Conservation (phyloP, 1,140 invertebrate species). For the Anthonomus grandis region DNA sequence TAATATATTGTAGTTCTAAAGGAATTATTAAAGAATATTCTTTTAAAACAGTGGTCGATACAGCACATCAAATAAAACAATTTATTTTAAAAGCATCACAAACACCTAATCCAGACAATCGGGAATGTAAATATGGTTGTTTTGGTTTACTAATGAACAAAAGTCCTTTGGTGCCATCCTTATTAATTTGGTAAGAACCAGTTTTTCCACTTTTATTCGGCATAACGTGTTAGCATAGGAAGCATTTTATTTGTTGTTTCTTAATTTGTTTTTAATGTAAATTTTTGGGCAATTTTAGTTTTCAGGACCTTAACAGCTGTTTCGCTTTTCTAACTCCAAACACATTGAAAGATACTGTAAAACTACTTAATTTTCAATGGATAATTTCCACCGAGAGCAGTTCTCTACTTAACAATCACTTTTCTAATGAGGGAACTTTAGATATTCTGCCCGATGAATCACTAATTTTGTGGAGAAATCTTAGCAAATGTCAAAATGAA, state of each 20-base stretch:
- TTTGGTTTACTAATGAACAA: conserved; percentile 31
- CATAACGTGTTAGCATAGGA: neutral
- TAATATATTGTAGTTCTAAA: too few relatives aligned
- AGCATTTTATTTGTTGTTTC: neutral
- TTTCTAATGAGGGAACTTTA: conserved; percentile 4
- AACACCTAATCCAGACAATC: too few relatives aligned
- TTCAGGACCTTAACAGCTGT: conserved; percentile 19
- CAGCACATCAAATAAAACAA: too few relatives aligned
- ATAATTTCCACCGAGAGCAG: conserved; percentile 9
- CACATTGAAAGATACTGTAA: conserved; percentile 2
- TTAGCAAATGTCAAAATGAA: conserved; percentile 1
- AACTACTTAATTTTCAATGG: conserved; percentile 12
- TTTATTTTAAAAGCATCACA: too few relatives aligned
- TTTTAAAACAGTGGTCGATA: too few relatives aligned
- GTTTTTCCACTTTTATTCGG: neutral
- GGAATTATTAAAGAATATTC: too few relatives aligned
- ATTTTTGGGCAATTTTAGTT: conserved; percentile 22
- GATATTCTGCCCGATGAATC: neutral
- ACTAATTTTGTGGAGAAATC: conserved; percentile 9
- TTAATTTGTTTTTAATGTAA: neutral
- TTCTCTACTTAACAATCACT: neutral
- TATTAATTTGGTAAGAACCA: conserved; percentile 35
- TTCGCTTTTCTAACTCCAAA: conserved; percentile 28
- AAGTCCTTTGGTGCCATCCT: conserved; percentile 30
- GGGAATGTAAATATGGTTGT: conserved; percentile 20